These are phyloP conservation scores for Eucriotettix oculatus DNA, from an alignment of 2,888 invertebrate species.

Conservation along the genomic window DNA sequence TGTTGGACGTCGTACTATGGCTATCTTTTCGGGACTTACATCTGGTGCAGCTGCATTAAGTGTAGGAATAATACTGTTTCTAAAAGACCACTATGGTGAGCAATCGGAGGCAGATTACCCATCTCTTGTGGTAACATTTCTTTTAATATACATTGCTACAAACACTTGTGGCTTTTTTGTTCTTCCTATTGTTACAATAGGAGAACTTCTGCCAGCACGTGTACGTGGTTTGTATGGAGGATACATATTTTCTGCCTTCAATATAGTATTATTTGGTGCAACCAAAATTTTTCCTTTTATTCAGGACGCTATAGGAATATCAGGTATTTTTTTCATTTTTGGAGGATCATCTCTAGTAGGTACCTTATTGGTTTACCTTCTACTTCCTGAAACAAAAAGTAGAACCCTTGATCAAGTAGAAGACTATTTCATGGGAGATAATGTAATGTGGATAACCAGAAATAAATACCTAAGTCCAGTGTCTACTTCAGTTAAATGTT, in stretches of 20 bases:
- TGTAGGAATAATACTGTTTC: slow-evolving; percentile 35
- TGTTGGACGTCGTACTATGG: slow-evolving; percentile 46
- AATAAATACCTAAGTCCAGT: not conserved
- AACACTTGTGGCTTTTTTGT: slow-evolving; percentile 59
- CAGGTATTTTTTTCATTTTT: slow-evolving; percentile 53
- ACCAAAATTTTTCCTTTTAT: slow-evolving; percentile 48
- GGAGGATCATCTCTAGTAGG: slow-evolving; percentile 43
- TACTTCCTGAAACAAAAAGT: slow-evolving; percentile 60
- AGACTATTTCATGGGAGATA: slow-evolving; percentile 54
- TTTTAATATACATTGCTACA: slow-evolving; percentile 53
- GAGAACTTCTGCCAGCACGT: slow-evolving; percentile 52
- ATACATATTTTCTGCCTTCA: slow-evolving; percentile 53
- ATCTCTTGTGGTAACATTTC: slow-evolving; percentile 23
- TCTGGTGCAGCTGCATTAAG: slow-evolving; percentile 45
- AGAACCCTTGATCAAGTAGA: slow-evolving; percentile 55
- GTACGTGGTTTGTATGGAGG: slow-evolving; percentile 53
- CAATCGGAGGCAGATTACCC: slow-evolving; percentile 7
- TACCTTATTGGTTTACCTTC: slow-evolving; percentile 45
- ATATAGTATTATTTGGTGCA: slow-evolving; percentile 46
- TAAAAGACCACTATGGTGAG: slow-evolving; percentile 14
- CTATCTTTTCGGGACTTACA: slow-evolving; percentile 47
- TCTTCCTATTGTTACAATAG: slow-evolving; percentile 57
- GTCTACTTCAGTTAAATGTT: no score
- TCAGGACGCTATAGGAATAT: not conserved
- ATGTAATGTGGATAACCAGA: slow-evolving; percentile 23